Evolutionary conservation across 2,113 vertebrate species (phyloP), one percentile per base, ranked within the genome.

Genomic region (Himantopus leucocephalus): DNA sequence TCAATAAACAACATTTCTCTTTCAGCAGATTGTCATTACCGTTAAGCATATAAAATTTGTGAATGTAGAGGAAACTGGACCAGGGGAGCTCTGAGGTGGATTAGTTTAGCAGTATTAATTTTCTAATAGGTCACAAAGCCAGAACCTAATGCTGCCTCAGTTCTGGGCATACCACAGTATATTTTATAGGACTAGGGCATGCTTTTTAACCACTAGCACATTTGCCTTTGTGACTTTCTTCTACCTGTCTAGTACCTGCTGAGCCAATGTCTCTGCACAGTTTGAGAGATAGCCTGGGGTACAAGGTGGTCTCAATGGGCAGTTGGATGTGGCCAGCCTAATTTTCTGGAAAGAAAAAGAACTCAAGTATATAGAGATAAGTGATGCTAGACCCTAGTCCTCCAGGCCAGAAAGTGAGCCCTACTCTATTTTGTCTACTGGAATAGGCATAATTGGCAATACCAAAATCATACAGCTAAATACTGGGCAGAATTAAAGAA

Each of bases 181-280:
- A 41, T 85, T 81, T 81, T 32, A 53, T 11, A 63, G 47, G 32
- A 63, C 3, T 37, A n/a, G 32, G 6, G 8, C 3, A 32, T 21
- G 13, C 2, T 81, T 4, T 53, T 73, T 60, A 76, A 68, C 6
- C 3, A 21, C 14, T 87, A 56, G 7, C 18, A 43, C 2, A 37
- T 20, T 60, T 82, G 8, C 20, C 3, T 27, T 56, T 39, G 15
- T 26, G 21, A 76, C 34, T 70, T 72, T 68, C 19, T 60, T 50
- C 14, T 45, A 43, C 7, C 4, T 52, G 6, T 34, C 47, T 55
- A 26, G 22, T 8, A n/a, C 10, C 19, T 74, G 17, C n/a, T 77
- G 5, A 72, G 2, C 5, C 43, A 18, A 3, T 29, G 4, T 3
- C 7, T 74, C 67, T 72, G 17, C 6, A 66, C 1, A 1, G 11